Evolutionary conservation across 2,888 invertebrate species (phyloP).

Genomic region (Leuctra nigra): DNA sequence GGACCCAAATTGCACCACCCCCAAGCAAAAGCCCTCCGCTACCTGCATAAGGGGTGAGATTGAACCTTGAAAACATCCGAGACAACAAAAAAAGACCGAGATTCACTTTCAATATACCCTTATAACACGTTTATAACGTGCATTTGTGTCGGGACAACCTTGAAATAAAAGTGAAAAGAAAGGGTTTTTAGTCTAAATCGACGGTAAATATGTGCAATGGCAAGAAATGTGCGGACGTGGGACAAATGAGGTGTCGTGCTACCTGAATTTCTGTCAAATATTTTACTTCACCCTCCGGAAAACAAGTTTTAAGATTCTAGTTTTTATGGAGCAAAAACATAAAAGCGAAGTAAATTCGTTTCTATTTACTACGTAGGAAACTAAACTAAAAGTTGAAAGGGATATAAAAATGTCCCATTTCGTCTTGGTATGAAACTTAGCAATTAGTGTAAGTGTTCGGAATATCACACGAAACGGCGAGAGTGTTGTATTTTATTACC

Average conservation of each 20-base stretch:
- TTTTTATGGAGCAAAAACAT: too few species aligned
- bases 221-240: background rate
- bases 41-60: background rate
- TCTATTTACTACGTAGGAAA: too few species aligned
- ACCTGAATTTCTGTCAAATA: background rate
- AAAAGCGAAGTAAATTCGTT: too few species aligned
- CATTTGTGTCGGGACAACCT: background rate
- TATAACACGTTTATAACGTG: background rate
- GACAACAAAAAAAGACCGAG: constrained; percentile 16
- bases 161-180: constrained; percentile 16
- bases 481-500: too few species aligned
- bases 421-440: too few species aligned
- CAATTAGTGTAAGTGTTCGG: too few species aligned
- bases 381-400: too few species aligned
- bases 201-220: background rate
- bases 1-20: constrained; percentile 6
- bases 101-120: constrained; percentile 20
- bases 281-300: too few species aligned
- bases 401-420: too few species aligned
- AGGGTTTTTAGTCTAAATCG: background rate
- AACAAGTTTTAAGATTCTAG: too few species aligned
- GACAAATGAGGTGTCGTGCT: background rate
- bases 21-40: background rate
- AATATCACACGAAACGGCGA: too few species aligned
- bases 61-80: constrained; percentile 2